Base-by-base conservation (phyloP, 2,888 invertebrate species). In the Cryptocephalus moraei region DNA sequence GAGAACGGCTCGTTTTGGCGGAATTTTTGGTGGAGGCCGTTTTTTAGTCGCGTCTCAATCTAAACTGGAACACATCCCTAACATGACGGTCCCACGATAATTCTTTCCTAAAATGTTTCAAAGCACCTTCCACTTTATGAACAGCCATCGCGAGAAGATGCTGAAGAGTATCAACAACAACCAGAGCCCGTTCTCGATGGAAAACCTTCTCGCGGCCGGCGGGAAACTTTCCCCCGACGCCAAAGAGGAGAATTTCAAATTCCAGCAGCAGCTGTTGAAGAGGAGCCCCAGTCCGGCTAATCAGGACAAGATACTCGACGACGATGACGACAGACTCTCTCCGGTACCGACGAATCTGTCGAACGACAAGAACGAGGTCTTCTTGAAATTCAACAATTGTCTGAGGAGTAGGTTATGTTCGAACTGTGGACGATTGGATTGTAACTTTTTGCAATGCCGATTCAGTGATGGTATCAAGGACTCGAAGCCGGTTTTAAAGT, bases 401-500 rank as follows among this genome's bases (percentile, higher is more conserved):
- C 60, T 70, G 39, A 64, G 66, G 48, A 64, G 60, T 52, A 60
- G 66, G 51, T 62, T 77, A 36, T 79, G 79, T 63, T 75, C 76
- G 40, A 73, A 68, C 47, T 80, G 79, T 53, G 78, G 78, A 0
- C 66, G 75, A 1, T 71, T 73, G 41, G 78, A 79, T 43, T 79
- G 80, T 54, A 76, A 76, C 53, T 66, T 64, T 52, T 60, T 71
- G 48, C 68, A 68, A 50, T 69, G 70, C 55, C 61, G 69, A 50
- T 57, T 69, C 22, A 59, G 55, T 50, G 63, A 62, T 42, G 50
- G 54, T 51, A 62, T 67, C 46, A 69, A 70, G 47, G 69, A 69
- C 57, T 64, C 56, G 45, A 89, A 89, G 62, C 91, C 91, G 13
- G 79, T 88, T 64, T 76, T 91, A 61, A 91, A 91, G 72, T 92